These are phyloP conservation scores for Anniella stebbinsi DNA, from an alignment of 2,797 vertebrate genomes.

Conservation along the genomic window DNA sequence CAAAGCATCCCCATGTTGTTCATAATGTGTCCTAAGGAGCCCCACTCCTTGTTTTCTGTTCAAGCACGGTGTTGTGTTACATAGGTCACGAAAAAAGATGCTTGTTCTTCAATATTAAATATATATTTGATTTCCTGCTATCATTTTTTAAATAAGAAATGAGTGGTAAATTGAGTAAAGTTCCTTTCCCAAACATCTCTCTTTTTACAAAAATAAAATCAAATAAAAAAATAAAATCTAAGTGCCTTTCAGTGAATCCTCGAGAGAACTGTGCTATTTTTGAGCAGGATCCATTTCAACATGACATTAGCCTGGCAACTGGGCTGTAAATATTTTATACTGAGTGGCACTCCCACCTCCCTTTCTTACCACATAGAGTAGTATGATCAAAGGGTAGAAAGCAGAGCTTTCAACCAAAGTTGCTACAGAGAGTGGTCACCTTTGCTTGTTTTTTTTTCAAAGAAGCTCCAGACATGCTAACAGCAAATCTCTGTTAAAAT, in stretches of 20 bases:
- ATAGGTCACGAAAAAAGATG: background rate
- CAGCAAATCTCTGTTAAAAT: background rate
- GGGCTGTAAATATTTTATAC: constrained; percentile 89
- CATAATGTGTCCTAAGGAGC: background rate
- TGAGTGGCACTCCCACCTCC: constrained; percentile 54
- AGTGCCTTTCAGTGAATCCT: constrained; percentile 78
- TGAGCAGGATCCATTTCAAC: constrained; percentile 88
- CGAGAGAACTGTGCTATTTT: constrained; percentile 88
- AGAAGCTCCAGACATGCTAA: background rate
- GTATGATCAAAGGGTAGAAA: constrained; percentile 19
- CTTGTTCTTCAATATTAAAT: background rate
- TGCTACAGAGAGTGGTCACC: constrained; percentile 4
- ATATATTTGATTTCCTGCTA: background rate
- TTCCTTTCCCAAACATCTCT: constrained; percentile 57
- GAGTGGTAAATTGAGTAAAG: constrained; percentile 49
- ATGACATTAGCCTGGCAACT: constrained; percentile 89
- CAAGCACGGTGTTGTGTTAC: background rate
- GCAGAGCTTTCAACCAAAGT: background rate
- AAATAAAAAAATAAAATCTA: constrained; percentile 34
- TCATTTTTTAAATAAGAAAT: constrained; percentile 37
- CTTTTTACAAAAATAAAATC: constrained; percentile 38
- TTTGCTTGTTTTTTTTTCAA: background rate
- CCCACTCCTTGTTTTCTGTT: background rate
- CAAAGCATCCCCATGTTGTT: too few relatives aligned
- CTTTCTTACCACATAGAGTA: constrained; percentile 58